Evolutionary conservation across 2,888 invertebrate species (phyloP).

Genomic region (Dryobotodes eremita): DNA sequence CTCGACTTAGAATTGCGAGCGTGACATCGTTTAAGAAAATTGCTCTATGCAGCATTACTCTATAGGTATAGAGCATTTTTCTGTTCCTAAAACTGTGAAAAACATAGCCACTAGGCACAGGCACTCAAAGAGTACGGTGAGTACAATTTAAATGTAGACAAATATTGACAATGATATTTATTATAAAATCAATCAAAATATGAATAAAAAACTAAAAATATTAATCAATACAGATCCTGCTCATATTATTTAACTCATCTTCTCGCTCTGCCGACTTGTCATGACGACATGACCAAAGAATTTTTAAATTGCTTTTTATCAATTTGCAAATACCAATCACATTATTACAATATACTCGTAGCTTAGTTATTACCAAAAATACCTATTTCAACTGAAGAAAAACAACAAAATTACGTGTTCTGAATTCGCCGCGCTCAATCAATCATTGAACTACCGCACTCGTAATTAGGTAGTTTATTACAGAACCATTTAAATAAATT

Average conservation of each 20-base stretch:
- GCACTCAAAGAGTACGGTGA: too few relatives aligned
- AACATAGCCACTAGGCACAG: neutral
- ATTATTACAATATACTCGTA: constrained; percentile 25
- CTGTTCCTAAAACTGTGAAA: neutral
- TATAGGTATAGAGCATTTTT: neutral
- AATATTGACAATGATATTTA: neutral
- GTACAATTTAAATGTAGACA: neutral
- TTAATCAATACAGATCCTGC: constrained; percentile 8
- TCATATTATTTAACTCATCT: neutral
- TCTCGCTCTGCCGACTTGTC: neutral
- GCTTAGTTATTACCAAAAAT: constrained; percentile 36
- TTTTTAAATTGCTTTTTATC: constrained; percentile 46
- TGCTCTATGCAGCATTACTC: neutral
- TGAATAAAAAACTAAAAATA: neutral
- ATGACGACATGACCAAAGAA: constrained; percentile 38
- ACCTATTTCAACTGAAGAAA: constrained; percentile 27
- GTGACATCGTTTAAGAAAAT: constrained; percentile 18
- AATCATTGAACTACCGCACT: constrained; percentile 55
- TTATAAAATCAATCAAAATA: neutral
- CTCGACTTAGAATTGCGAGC: constrained; percentile 7
- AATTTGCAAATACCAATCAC: constrained; percentile 44
- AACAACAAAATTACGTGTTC: constrained; percentile 38
- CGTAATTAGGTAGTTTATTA: constrained; percentile 55
- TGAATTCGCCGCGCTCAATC: constrained; percentile 55
- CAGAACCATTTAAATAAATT: constrained; percentile 52